These are phyloP conservation scores for Eristalinus sepulchralis DNA, from an alignment of 2,888 invertebrate genomes.

Conservation along the genomic window DNA sequence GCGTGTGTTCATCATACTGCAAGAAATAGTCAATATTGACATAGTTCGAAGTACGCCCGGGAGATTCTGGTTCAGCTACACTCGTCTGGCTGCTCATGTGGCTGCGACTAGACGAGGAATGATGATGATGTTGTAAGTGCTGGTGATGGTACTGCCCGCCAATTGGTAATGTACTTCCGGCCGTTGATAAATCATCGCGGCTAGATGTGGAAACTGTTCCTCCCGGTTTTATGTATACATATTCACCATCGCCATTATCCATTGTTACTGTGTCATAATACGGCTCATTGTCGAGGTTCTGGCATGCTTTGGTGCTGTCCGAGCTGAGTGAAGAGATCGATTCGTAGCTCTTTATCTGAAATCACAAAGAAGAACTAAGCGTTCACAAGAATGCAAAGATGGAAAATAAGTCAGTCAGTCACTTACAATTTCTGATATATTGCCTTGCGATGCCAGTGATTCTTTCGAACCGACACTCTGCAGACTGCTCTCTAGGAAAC, in stretches of 20 bases:
- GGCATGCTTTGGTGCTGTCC: slow-evolving; percentile 82
- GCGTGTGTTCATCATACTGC: slow-evolving; percentile 83
- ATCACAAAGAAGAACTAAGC: background rate
- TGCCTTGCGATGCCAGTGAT: slow-evolving; percentile 80
- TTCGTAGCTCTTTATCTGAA: slow-evolving; percentile 85
- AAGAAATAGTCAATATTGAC: slow-evolving; percentile 96
- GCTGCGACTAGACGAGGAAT: slow-evolving; percentile 72
- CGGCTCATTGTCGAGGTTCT: slow-evolving; percentile 84
- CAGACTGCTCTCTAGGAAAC: slow-evolving; percentile 71
- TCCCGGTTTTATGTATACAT: slow-evolving; percentile 88
- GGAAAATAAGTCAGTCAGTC: background rate
- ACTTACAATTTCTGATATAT: slow-evolving; percentile 79
- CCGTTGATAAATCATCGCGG: slow-evolving; percentile 85
- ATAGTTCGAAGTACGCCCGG: slow-evolving; percentile 91
- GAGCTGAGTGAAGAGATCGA: slow-evolving; percentile 85
- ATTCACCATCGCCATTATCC: slow-evolving; percentile 86
- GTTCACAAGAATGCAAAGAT: background rate
- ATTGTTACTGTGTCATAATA: slow-evolving; percentile 88
- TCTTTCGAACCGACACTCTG: slow-evolving; percentile 81
- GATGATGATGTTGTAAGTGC: slow-evolving; percentile 67
- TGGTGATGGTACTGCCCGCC: slow-evolving; percentile 74
- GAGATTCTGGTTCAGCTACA: slow-evolving; percentile 87
- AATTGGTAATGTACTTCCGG: slow-evolving; percentile 83
- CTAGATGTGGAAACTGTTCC: slow-evolving; percentile 84
- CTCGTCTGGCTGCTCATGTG: slow-evolving; percentile 81